These are phyloP conservation scores for Nipponia nippon DNA, from an alignment of 2,113 vertebrate genomes.

Conservation along the genomic window DNA sequence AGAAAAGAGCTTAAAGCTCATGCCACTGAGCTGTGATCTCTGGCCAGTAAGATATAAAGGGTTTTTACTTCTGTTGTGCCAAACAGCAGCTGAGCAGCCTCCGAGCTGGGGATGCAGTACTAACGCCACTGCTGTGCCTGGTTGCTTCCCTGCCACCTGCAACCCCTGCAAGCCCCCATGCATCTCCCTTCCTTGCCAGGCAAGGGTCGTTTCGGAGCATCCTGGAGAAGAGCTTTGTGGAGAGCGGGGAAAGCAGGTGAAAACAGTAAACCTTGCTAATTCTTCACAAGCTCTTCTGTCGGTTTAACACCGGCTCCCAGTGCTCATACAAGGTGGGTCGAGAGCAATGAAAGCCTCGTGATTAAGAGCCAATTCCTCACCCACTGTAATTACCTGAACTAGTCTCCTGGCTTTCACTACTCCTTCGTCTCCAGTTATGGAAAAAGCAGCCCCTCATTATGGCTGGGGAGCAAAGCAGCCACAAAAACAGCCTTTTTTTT, in stretches of 20 bases:
- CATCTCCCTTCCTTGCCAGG: neutral
- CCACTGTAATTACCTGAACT: neutral
- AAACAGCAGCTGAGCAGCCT: neutral
- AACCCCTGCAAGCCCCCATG: rapidly evolving
- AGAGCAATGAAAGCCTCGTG: neutral
- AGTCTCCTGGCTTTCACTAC: neutral
- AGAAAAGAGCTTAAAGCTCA: neutral
- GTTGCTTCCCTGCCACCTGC: neutral
- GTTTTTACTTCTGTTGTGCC: neutral
- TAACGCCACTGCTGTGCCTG: neutral
- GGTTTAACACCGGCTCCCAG: neutral
- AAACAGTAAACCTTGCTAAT: neutral
- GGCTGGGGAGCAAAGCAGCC: too few relatives aligned
- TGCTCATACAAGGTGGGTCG: neutral
- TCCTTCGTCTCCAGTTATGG: neutral
- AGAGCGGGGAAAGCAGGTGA: neutral
- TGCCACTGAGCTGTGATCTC: neutral
- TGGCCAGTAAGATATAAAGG: neutral
- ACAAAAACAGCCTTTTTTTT: too few relatives aligned
- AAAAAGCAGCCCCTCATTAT: neutral
- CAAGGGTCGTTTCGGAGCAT: rapidly evolving
- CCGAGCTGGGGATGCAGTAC: neutral
- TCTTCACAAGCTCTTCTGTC: neutral
- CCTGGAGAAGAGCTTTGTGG: neutral
- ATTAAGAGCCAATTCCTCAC: neutral